Base-by-base conservation (phyloP, 2,888 invertebrate genomes). In the Drosophila monieri region DNA sequence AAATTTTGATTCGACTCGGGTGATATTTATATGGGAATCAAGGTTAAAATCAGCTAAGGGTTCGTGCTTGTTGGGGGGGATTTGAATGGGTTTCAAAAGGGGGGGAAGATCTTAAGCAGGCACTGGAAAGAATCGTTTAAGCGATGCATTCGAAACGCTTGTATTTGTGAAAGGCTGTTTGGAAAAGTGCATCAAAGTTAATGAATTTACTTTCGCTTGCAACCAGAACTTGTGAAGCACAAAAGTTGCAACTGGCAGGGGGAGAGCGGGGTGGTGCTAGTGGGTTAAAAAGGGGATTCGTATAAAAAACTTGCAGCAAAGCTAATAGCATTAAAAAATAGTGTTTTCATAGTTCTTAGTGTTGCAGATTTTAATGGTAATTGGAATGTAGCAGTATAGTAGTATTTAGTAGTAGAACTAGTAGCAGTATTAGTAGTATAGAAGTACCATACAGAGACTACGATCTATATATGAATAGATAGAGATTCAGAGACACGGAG, bases 361-460 rank as follows among this genome's bases (percentile, higher is more conserved):
- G 56, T 67, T 57, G 68, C 69, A 69, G 70, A 68, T 68, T 48
- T 48, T 56, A 54, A 51, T 68, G 43, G 52, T 59, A 59, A 47
- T 69, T 51, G 35, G 32, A 58, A 52, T 54, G 54, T 41, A 41
- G 39, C 39, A 41, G 39, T 41, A 10, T 18, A 41, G 65, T 56
- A 32, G 41, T 32, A 51, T 55, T 37, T 46, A 49, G 56, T 56
- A 56, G 51, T 44, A 62, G 52, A 35, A 35, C 39, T 57, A 56
- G 14, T 55, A 62, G 43, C 43, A 21, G 18, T 43, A 43, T 43
- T 52, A 51, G 52, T 61, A 41, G 35, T 56, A 60, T 54, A 59
- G 66, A 51, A 62, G 65, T 78, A 61, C 72, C 75, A 56, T 57
- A 67, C 70, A 68, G 73, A 59, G 53, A 46, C 70, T 70, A 70